A percentile compares a stretch with the other conserved stretches of the same genome.
Evolutionary conservation across 2,797 vertebrate genomes (phyloP).

Genomic region (Catharus ustulatus): DNA sequence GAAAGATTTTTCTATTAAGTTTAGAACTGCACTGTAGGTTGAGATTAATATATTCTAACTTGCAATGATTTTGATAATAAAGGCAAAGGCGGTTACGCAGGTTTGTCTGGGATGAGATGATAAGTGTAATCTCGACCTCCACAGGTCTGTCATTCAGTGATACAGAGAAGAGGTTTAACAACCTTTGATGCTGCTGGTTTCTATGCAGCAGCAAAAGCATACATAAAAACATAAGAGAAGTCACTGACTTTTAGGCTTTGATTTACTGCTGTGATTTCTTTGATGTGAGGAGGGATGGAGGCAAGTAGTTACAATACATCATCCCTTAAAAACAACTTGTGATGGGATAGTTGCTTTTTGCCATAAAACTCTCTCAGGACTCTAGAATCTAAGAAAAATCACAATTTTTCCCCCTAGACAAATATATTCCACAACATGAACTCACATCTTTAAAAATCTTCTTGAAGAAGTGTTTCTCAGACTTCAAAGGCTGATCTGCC

Average conservation of each 20-base stretch:
- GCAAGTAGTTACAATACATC: background rate
- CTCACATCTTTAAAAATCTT: background rate
- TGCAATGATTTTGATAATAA: background rate
- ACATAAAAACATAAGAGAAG: background rate
- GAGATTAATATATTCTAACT: constrained; percentile 22
- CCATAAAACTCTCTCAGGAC: background rate
- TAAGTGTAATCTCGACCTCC: constrained; percentile 57
- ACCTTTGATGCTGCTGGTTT: background rate
- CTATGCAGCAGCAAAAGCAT: background rate
- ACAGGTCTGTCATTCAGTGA: constrained; percentile 9
- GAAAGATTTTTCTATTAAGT: background rate
- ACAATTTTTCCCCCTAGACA: rapidly evolving
- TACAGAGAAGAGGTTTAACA: constrained; percentile 16
- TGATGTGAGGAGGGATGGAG: background rate
- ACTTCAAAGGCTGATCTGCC: background rate
- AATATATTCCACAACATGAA: background rate
- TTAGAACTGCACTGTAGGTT: background rate
- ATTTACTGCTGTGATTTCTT: constrained; percentile 25
- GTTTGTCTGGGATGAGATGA: constrained; percentile 39
- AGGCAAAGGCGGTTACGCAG: background rate
- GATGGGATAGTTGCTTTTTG: background rate
- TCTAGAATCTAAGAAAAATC: background rate
- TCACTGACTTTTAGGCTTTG: background rate
- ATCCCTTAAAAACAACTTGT: background rate
- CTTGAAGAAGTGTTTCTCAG: background rate